A percentile compares a stretch with the other conserved stretches of the same genome.
Conservation (phyloP, 2,113 vertebrate species). For the Phaetusa simplex region DNA sequence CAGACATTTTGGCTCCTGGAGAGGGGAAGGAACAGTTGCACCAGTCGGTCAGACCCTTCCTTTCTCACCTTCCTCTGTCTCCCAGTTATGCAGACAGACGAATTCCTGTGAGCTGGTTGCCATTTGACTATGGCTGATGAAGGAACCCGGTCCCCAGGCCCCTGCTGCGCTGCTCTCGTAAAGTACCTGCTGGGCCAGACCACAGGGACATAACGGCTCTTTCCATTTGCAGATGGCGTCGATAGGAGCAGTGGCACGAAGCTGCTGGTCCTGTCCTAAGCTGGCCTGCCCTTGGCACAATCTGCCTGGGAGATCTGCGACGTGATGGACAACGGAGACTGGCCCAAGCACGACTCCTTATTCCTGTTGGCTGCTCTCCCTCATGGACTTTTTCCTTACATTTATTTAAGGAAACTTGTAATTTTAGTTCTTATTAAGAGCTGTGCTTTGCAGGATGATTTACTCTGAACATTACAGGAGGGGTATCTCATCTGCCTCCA, state of each 20-base stretch:
- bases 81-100: neutral
- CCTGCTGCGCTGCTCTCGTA: rapidly evolving
- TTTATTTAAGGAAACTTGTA: constrained; percentile 45
- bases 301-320: neutral
- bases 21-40: neutral
- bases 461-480: neutral
- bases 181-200: neutral
- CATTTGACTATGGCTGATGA: neutral
- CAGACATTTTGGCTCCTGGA: neutral
- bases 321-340: neutral
- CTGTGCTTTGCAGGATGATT: neutral
- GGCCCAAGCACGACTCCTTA: rapidly evolving
- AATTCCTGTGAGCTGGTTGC: neutral
- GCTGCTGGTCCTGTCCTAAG: neutral
- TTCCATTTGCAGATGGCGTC: constrained; percentile 56
- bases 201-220: neutral
- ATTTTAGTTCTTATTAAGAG: neutral
- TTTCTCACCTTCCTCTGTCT: neutral
- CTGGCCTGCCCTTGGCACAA: neutral
- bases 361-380: neutral
- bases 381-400: constrained; percentile 4
- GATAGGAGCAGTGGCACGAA: neutral
- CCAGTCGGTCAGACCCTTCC: neutral
- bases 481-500: neutral
- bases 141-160: neutral